These are phyloP conservation scores for Pomatostomus ruficeps DNA, from an alignment of 2,113 vertebrate species.

Conservation along the genomic window DNA sequence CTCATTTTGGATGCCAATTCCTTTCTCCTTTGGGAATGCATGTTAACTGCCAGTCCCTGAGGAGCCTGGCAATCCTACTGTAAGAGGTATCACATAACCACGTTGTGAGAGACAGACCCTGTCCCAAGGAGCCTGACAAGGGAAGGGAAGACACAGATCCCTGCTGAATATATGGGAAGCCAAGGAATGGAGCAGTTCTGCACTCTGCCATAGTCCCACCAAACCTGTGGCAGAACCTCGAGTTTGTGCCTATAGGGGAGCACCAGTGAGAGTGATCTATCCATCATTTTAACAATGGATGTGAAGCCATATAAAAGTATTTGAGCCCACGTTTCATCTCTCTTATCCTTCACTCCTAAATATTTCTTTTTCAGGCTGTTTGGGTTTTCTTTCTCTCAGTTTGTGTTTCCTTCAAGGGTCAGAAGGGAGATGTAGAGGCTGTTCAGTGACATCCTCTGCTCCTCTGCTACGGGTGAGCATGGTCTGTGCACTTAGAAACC, in stretches of 20 bases:
- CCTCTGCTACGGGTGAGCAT: not conserved
- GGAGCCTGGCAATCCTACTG: not conserved
- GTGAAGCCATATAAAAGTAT: not conserved
- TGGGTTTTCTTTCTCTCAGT: not conserved
- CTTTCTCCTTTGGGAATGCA: not conserved
- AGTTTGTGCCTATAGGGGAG: not conserved
- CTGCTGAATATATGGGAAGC: not conserved
- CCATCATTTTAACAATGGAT: not conserved
- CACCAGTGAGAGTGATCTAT: not conserved
- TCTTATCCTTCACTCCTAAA: not conserved
- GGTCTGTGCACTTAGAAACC: not conserved
- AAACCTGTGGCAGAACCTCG: not conserved
- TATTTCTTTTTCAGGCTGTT: not conserved
- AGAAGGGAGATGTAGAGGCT: not conserved
- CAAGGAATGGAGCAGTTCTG: not conserved
- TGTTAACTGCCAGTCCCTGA: not conserved
- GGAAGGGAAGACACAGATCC: not conserved
- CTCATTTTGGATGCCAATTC: not conserved
- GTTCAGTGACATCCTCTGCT: not conserved
- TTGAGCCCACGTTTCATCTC: not conserved
- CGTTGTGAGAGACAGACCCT: not conserved
- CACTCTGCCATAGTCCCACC: not conserved
- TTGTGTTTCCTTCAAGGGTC: not conserved
- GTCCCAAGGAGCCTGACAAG: not conserved
- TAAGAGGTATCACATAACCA: not conserved